These are phyloP conservation scores for Mermis nigrescens DNA, from an alignment of 2,888 invertebrate genomes.

Conservation along the genomic window DNA sequence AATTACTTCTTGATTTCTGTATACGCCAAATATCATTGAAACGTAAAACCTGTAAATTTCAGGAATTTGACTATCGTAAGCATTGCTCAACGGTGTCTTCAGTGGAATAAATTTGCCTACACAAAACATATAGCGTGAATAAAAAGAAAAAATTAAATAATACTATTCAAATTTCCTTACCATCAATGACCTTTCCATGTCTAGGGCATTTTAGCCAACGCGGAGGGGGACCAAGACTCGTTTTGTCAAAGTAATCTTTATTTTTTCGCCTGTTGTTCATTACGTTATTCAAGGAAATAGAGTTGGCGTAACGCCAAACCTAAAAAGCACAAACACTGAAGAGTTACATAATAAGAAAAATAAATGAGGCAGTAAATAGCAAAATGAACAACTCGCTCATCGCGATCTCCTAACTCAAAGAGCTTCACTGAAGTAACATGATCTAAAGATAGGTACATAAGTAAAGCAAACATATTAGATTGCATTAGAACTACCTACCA, in stretches of 20 bases:
- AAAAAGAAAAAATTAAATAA: not conserved
- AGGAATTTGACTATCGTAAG: conserved; percentile 65
- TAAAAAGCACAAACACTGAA: too few relatives aligned
- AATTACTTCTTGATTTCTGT: not conserved
- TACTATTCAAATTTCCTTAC: too few relatives aligned
- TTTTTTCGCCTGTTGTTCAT: not conserved
- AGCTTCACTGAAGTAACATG: too few relatives aligned
- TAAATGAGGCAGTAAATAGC: too few relatives aligned
- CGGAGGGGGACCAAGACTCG: conserved; percentile 29
- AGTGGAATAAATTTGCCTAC: conserved; percentile 69
- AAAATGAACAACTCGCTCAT: too few relatives aligned
- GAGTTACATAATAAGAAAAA: too few relatives aligned
- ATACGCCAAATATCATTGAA: conserved; percentile 52
- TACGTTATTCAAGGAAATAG: too few relatives aligned
- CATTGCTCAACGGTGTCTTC: conserved; percentile 69
- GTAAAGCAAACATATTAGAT: too few relatives aligned
- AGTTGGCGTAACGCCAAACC: too few relatives aligned
- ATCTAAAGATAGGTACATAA: too few relatives aligned
- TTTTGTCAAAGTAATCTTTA: conserved; percentile 15
- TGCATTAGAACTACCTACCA: too few relatives aligned
- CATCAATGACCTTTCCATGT: conserved; percentile 33
- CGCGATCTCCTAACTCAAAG: too few relatives aligned
- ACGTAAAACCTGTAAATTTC: conserved; percentile 62
- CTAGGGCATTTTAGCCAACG: conserved; percentile 39
- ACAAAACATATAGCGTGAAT: not conserved